phyloP scores from a whole-genome alignment of 1,140 invertebrate species.

The Zaprionus kolodkinae region DNA sequence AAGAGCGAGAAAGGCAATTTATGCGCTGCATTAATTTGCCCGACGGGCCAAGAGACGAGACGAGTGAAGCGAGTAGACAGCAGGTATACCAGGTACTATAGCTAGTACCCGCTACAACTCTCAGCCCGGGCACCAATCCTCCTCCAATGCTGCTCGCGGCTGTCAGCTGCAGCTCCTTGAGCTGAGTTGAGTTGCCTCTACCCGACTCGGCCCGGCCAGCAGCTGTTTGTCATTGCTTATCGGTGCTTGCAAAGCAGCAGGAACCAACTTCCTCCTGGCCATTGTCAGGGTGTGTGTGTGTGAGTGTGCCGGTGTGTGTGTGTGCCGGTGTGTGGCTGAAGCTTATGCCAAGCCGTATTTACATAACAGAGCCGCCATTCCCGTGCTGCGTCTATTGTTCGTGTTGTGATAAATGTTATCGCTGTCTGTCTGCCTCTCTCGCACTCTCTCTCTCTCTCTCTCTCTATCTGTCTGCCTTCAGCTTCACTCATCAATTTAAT shows the following conservation, averaged over 20 bases:
- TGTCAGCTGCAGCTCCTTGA: conserved; percentile 16
- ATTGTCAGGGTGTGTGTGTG: conserved; percentile 32
- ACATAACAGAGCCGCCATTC: conserved; percentile 38
- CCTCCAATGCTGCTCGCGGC: not conserved
- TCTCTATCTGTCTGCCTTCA: conserved; percentile 32
- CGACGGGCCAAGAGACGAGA: conserved; percentile 9
- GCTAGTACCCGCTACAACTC: conserved; percentile 11
- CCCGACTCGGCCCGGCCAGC: conserved; percentile 9
- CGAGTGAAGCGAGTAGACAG: conserved; percentile 4
- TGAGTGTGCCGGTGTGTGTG: conserved; percentile 9
- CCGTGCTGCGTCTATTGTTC: conserved; percentile 44
- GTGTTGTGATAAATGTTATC: conserved; percentile 46
- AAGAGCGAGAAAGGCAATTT: conserved; percentile 48
- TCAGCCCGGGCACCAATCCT: not conserved
- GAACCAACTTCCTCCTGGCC: conserved; percentile 34
- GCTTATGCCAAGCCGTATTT: conserved; percentile 39
- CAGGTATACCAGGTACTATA: not conserved
- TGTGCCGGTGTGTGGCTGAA: conserved; percentile 9
- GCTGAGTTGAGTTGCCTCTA: conserved; percentile 4
- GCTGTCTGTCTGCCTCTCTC: conserved; percentile 15
- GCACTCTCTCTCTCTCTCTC: conserved; percentile 16
- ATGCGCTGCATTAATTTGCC: conserved; percentile 52
- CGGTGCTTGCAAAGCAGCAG: conserved; percentile 42
- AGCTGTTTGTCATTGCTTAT: conserved; percentile 79
- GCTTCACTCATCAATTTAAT: conserved; percentile 71